Conservation (phyloP, 2,113 vertebrate species). For the Ailurus styani region DNA sequence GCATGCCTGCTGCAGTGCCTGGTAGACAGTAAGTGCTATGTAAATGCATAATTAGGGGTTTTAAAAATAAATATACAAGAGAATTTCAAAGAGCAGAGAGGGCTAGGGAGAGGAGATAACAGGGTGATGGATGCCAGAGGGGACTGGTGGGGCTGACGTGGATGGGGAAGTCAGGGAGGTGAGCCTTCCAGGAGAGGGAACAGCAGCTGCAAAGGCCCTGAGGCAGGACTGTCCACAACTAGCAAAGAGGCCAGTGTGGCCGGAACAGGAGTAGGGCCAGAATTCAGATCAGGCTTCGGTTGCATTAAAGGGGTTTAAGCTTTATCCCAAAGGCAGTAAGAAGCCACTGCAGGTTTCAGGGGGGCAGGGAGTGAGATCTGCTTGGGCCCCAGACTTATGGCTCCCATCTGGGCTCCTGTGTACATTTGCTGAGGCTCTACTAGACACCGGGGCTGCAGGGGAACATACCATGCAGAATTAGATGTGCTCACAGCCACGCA, state of each 20-base stretch:
- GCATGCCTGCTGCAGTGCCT: not conserved
- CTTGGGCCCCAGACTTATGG: fast-evolving
- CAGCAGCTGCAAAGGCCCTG: not conserved
- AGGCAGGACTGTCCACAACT: not conserved
- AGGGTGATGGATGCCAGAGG: not conserved
- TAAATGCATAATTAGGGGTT: too few relatives aligned
- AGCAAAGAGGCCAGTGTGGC: not conserved
- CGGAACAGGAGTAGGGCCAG: not conserved
- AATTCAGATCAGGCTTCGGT: fast-evolving
- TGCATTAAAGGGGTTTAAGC: not conserved
- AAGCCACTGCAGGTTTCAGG: not conserved
- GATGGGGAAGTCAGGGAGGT: not conserved
- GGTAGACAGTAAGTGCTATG: not conserved
- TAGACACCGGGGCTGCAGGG: not conserved
- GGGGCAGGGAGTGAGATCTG: not conserved
- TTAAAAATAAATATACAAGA: not conserved
- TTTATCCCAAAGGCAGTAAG: not conserved
- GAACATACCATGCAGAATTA: not conserved
- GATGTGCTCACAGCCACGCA: not conserved
- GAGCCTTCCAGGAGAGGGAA: not conserved
- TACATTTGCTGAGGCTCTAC: not conserved
- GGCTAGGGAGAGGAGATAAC: not conserved
- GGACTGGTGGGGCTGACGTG: not conserved
- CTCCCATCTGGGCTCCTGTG: not conserved
- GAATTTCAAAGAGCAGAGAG: not conserved